phyloP scores from a whole-genome alignment of 2,888 invertebrate genomes.

The Pseudococcus jackbeardsleyi region DNA sequence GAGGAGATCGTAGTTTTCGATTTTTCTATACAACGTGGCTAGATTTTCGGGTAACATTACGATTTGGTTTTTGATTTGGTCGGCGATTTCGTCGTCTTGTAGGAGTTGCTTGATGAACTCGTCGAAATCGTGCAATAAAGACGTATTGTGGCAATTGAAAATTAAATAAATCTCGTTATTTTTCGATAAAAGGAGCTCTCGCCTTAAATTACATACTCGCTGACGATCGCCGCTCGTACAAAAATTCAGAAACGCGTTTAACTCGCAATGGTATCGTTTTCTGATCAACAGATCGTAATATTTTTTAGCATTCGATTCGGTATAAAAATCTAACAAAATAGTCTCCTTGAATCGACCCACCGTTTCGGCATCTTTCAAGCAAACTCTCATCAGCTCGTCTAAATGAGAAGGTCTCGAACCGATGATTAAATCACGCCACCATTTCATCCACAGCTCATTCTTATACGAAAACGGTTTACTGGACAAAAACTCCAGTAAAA shows the following conservation, averaged over 20 bases:
- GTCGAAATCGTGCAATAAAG: background rate
- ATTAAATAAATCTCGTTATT: background rate
- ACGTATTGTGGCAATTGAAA: background rate
- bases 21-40: background rate
- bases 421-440: background rate
- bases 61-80: background rate
- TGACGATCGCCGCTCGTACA: background rate
- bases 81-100: background rate
- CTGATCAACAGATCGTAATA: background rate
- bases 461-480: background rate
- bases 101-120: background rate
- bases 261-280: background rate
- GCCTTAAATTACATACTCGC: background rate
- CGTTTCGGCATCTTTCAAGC: background rate
- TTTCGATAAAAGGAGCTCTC: background rate
- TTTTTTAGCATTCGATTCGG: background rate
- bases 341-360: background rate
- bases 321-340: background rate
- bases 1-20: background rate
- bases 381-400: background rate
- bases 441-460: background rate
- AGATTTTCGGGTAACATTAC: constrained; percentile 8
- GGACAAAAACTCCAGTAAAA: background rate
- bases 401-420: background rate
- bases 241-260: background rate